Base-by-base conservation (phyloP, 2,797 vertebrate species). In the Brachymystax lenok region DNA sequence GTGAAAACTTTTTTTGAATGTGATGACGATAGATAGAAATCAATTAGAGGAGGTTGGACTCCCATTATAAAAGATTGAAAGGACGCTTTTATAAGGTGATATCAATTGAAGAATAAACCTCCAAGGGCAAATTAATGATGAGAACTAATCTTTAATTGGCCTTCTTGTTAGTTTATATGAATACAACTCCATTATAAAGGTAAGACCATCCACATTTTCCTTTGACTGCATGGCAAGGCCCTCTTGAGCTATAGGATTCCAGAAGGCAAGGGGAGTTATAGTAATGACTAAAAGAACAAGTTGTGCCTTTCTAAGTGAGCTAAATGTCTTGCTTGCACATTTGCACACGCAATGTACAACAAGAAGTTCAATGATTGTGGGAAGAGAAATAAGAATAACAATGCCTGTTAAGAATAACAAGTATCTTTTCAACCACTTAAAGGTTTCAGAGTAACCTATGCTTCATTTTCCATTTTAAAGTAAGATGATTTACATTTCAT, bases 1-100 rank as follows among this genome's bases (percentile, higher is more conserved):
- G 92, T 94, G 91, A 92, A 94, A 95, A 95, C 94, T 95, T 95
- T 95, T 88, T 81, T 93, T 90, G 72, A 87, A 93, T 89, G 88
- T 87, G 80, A 85, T 86, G 89, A 94, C 92, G 92, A 94, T 90
- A 87, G 92, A 90, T 90, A 88, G 83, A 93, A 94, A 94, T 92
- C 91, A 92, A 94, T 95, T 94, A 93, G 91, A 92, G 89, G 90
- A 93, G 92, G 90, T 91, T 88, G 92, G 91, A 88, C 88, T 86
- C 79, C 93, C 84, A 90, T 94, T 95, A 88, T 93, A 89, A 71
- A 88, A 81, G 61, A 59, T 79, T 94, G 94, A 95, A 95, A 94
- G 91, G 93, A 92, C 83, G 92, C 93, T 93, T 94, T 95, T 90
- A 94, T 91, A 90, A 92, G 92, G 88, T 93, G 88, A 93, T 94